phyloP scores from a whole-genome alignment of 2,797 vertebrate species.

The Tenualosa thibaudeaui region DNA sequence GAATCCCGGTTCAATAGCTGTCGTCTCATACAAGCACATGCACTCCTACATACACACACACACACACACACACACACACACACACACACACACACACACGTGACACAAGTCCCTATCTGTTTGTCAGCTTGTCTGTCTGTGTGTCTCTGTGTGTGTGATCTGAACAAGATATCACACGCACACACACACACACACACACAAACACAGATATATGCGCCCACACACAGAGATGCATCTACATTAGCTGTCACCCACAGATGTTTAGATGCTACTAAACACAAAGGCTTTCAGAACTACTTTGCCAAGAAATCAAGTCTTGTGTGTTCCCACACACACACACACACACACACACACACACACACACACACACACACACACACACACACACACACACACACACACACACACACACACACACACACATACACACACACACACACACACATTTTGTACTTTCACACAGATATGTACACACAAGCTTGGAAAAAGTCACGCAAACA shows the following conservation, averaged over 20 bases:
- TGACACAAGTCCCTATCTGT: too few relatives aligned
- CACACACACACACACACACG: background rate
- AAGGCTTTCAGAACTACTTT: background rate
- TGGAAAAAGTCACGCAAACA: background rate
- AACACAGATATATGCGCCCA: background rate
- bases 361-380: background rate
- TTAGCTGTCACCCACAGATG: slow-evolving; percentile 5
- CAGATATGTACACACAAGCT: background rate
- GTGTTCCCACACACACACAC: background rate
- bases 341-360: background rate
- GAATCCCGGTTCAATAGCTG: background rate
- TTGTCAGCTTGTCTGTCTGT: too few relatives aligned
- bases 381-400: background rate
- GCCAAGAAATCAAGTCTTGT: background rate
- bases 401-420: background rate
- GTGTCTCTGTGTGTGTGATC: too few relatives aligned
- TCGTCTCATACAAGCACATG: background rate
- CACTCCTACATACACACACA: background rate
- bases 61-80: background rate
- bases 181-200: too few relatives aligned
- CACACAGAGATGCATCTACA: background rate
- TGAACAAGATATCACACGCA: background rate
- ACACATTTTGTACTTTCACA: background rate
- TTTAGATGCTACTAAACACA: slow-evolving; percentile 7
- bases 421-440: background rate